Base-by-base conservation (phyloP, 2,888 invertebrate species). In the Cheilosia scutellata region DNA sequence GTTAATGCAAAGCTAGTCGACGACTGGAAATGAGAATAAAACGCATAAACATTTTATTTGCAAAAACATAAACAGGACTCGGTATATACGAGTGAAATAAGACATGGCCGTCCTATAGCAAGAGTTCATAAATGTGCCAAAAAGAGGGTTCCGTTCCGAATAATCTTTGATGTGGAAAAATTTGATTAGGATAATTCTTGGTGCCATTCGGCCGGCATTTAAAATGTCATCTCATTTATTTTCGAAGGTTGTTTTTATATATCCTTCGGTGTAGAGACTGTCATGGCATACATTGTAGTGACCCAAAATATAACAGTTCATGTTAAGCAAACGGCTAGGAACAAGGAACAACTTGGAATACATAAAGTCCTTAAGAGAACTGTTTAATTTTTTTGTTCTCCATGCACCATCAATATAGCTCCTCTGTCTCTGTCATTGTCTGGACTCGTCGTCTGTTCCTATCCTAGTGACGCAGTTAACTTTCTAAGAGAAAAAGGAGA, bases 151-250 rank as follows among this genome's bases (percentile, higher is more conserved):
- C 16, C 13, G 20, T 20, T 20, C 20, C 20, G 20, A 20, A 0
- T 20, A 44, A 44, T 13, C 47, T 47, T 47, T 47, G 37, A 37
- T 70, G 31, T 53, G 44, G 27, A 47, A 37, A 68, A 75, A 68
- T 63, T 58, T 51, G 57, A 76, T 68, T 63, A 51, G 63, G 70
- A 58, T 82, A 82, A 77, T 82, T 63, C 51, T 65, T 71, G 82
- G 68, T 76, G 63, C 77, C 70, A 70, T 71, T 77, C 82, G 40
- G 77, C 71, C 77, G 40, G 77, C 77, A 72, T 77, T 66, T 31
- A 55, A 68, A 80, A 80, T 74, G 53, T 80, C 58, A 60, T 63
- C 60, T 80, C 53, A 68, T 47, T 62, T 60, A 47, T 68, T 66
- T 68, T 9, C 27, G 47, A 62, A 68, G 74, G 37, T 20, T 44